phyloP scores from a whole-genome alignment of 1,140 invertebrate genomes.

The Leptinotarsa defecta region DNA sequence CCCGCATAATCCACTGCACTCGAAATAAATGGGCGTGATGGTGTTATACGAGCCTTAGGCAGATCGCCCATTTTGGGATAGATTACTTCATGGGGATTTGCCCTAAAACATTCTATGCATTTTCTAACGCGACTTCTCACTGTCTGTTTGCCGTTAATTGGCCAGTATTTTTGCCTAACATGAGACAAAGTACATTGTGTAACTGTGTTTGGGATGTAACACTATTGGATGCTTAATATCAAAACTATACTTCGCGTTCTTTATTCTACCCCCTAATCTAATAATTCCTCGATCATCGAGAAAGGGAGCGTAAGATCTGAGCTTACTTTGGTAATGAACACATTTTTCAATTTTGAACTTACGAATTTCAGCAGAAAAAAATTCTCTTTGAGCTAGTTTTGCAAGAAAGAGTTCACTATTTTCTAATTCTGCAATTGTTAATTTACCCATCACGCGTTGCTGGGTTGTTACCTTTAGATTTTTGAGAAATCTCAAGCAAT shows the following conservation, averaged over 20 bases:
- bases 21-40: slow-evolving; percentile 39
- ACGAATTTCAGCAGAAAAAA: too few relatives aligned
- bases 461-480: too few relatives aligned
- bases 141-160: slow-evolving; percentile 30
- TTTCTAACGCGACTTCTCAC: slow-evolving; percentile 34
- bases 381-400: too few relatives aligned
- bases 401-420: too few relatives aligned
- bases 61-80: slow-evolving; percentile 36
- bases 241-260: not conserved
- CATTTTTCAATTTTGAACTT: too few relatives aligned
- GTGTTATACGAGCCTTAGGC: slow-evolving; percentile 24
- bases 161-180: slow-evolving; percentile 26
- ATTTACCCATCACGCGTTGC: too few relatives aligned
- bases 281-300: too few relatives aligned
- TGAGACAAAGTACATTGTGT: slow-evolving; percentile 13
- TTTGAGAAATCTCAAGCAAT: too few relatives aligned
- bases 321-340: too few relatives aligned
- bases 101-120: slow-evolving; percentile 32
- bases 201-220: slow-evolving; percentile 4
- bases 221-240: slow-evolving; percentile 16
- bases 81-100: not conserved
- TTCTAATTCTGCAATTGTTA: too few relatives aligned
- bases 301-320: too few relatives aligned
- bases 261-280: not conserved
- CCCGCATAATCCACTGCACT: slow-evolving; percentile 51